Conservation (phyloP, 2,888 invertebrate species). For the Hydraecia micacea region DNA sequence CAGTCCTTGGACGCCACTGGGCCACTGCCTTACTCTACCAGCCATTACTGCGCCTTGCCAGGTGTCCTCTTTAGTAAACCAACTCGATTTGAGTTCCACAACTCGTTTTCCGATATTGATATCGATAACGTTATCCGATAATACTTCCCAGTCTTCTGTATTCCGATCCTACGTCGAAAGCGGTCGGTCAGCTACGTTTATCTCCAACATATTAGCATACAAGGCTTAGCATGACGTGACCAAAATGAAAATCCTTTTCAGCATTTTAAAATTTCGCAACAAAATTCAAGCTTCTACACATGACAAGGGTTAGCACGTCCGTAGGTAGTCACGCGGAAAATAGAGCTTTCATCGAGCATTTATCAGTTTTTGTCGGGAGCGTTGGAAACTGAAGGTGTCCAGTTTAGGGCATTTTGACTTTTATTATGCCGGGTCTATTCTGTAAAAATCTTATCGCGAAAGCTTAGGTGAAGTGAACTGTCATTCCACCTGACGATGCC, state of each 20-base stretch:
- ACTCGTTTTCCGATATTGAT: background rate
- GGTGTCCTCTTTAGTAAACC: background rate
- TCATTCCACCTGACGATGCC: too few relatives aligned
- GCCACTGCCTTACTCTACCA: background rate
- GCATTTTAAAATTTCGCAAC: constrained; percentile 58
- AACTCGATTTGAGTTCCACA: background rate
- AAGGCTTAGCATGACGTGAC: constrained; percentile 53
- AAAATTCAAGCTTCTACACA: constrained; percentile 47
- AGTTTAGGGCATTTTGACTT: background rate
- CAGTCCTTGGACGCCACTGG: background rate
- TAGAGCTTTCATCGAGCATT: constrained; percentile 23
- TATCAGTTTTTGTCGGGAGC: background rate
- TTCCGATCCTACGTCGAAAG: background rate
- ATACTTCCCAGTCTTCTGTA: constrained; percentile 11
- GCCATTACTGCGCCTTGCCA: background rate
- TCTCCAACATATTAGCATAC: constrained; percentile 53
- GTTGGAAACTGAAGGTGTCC: background rate
- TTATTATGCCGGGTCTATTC: too few relatives aligned
- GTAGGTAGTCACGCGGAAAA: constrained; percentile 17
- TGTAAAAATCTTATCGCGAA: too few relatives aligned
- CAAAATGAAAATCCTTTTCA: constrained; percentile 51
- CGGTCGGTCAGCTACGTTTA: constrained; percentile 32
- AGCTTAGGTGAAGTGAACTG: too few relatives aligned
- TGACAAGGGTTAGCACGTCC: constrained; percentile 50
- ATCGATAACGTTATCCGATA: background rate